Evolutionary conservation across 1,140 invertebrate genomes (phyloP).

Genomic region (Drosophila jambulina): DNA sequence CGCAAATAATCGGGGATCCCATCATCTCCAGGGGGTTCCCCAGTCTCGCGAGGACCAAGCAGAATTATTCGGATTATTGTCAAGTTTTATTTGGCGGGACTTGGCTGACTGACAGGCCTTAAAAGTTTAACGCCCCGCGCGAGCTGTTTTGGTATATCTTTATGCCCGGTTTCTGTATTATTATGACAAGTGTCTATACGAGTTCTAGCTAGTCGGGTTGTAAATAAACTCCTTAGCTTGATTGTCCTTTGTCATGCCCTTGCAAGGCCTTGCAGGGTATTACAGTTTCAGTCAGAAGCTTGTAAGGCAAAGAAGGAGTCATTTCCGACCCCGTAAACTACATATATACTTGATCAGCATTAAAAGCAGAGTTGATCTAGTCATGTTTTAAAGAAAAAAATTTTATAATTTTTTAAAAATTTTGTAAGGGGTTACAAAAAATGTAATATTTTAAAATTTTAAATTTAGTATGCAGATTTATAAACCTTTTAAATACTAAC

Average conservation of each 20-base stretch:
- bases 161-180: conserved; percentile 14
- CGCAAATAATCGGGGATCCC: conserved; percentile 64
- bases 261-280: not conserved
- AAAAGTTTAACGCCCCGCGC: conserved; percentile 56
- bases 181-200: conserved; percentile 34
- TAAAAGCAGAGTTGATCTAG: not conserved
- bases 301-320: not conserved
- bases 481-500: not conserved
- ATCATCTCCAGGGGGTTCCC: conserved; percentile 69
- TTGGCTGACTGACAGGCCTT: conserved; percentile 57
- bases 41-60: conserved; percentile 27
- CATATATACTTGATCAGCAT: not conserved
- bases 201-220: conserved; percentile 10
- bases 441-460: not conserved
- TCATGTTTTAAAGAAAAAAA: not conserved
- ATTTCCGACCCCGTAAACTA: not conserved
- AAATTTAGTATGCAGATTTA: not conserved
- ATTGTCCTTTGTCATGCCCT: conserved; percentile 24
- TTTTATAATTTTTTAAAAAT: not conserved
- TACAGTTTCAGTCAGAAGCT: not conserved
- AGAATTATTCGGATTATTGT: conserved; percentile 74
- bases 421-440: not conserved
- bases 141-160: conserved; percentile 17
- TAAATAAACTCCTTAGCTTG: conserved; percentile 5
- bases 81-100: conserved; percentile 66